Evolutionary conservation across 2,797 vertebrate species (phyloP).

Genomic region (Chelonia mydas): DNA sequence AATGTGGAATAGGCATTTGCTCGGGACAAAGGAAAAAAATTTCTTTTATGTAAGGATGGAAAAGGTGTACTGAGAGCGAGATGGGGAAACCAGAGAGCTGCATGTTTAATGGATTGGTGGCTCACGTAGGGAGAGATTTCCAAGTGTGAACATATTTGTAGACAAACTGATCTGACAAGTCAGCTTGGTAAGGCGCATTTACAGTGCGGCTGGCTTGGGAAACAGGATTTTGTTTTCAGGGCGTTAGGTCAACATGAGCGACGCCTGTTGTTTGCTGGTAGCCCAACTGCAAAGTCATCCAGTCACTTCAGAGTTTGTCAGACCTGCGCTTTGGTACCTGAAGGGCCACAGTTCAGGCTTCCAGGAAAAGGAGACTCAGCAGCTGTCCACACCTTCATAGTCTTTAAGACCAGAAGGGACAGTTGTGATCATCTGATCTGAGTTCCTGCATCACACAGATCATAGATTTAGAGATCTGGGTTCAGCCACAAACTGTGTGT

Average conservation of each 20-base stretch:
- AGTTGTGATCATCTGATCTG: neutral
- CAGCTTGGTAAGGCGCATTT: slow-evolving; percentile 74
- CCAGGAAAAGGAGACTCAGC: fast-evolving
- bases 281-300: fast-evolving
- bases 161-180: slow-evolving; percentile 85
- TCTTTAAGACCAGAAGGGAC: neutral
- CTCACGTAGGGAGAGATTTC: slow-evolving; percentile 76
- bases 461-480: neutral
- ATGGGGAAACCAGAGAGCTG: slow-evolving; percentile 71
- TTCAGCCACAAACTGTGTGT: fast-evolving
- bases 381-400: fast-evolving
- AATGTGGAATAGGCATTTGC: slow-evolving; percentile 79
- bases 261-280: slow-evolving; percentile 55
- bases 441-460: fast-evolving
- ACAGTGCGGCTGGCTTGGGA: slow-evolving; percentile 50
- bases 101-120: slow-evolving; percentile 83
- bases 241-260: slow-evolving; percentile 33
- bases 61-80: slow-evolving; percentile 11
- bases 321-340: neutral
- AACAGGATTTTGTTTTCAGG: slow-evolving; percentile 50
- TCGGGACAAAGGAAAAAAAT: slow-evolving; percentile 73
- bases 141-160: slow-evolving; percentile 79
- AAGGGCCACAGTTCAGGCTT: fast-evolving
- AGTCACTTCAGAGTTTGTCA: neutral
- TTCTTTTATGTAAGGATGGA: slow-evolving; percentile 49